Base-by-base conservation (phyloP, 2,797 vertebrate species). In the Lacerta bilineata region DNA sequence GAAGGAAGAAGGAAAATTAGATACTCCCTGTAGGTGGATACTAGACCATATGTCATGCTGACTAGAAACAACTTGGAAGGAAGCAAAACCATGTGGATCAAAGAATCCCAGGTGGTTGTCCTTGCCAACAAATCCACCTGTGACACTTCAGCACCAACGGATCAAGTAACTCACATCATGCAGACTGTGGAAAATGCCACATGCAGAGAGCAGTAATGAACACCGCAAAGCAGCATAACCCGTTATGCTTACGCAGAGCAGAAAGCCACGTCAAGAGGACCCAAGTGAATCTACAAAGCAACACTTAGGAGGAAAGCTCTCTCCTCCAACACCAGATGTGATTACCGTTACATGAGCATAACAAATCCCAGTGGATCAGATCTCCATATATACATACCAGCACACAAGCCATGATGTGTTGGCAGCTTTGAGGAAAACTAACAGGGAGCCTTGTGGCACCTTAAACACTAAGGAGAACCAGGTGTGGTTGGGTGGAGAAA, bases 41-140 rank as follows among this genome's bases (percentile, higher is more conserved):
- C 84, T 43, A 29, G 20, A 15, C 46, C 9, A 55, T 3, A 2
- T 11, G 36, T 3, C 2, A 2, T 11, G 36, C 2, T 1, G 29
- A 10, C 25, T 17, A 29, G 80, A 55, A 88, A 55, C 46, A 8
- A 18, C 41, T 23, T 55, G 72, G 80, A 83, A 55, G 50, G 50
- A 55, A 69, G 18, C 59, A 27, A 50, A 17, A 18, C 15, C 8
- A 39, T 27, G n/a, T 36, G 20, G 23, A 68, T 61, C 6, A 39
- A 29, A 46, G 59, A 4, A 27, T 79, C 41, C 13, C 41, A 27
- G 29, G 39, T 27, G 10, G 72, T 23, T 29, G 41, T 17, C 43
- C 33, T 83, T 46, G 72, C 87, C n/a, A 55, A 41, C 72, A 69
- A 83, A 25, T 15, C 43, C 61, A 27, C 43, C 46, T 74, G 86